Evolutionary conservation across 2,113 vertebrate species (phyloP), one percentile per base, ranked within the genome.

Genomic region (Tautogolabrus adspersus): DNA sequence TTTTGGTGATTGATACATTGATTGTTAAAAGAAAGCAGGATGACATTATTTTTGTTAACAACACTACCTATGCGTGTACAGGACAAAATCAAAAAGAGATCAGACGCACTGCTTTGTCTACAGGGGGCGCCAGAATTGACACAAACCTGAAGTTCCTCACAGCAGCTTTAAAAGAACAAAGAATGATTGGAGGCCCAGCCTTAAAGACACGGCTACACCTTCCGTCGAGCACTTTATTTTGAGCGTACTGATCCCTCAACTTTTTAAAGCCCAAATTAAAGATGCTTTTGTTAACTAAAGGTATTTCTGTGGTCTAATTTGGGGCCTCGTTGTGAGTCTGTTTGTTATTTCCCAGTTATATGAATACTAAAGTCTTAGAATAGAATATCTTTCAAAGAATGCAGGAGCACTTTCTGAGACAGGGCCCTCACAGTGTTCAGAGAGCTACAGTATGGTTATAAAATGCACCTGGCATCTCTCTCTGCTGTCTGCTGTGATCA

Each of bases 401-500:
- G 46, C 46, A 34, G 44, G 10, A 65, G 44, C 10, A 3, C 61
- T 26, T 62, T 11, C 8, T 56, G 6, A 10, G 22, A 46, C 0
- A 23, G 10, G 30, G 15, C 13, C 63, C 16, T 51, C 21, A 49
- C 44, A 46, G 12, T 19, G n/a, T 42, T 42, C 16, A 51, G 37
- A 72, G n/a, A 61, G 49, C 15, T 23, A 22, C n/a, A 62, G 7
- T 34, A 19, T 30, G 16, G 19, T 61, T 54, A 12, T 26, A 21
- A 57, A 52, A 26, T 34, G 16, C 15, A 56, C 21, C 6, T 56
- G 21, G 40, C n/a, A 2, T 64, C 6, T 30, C 55, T 72, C 18
- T 59, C 19, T 34, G 4, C 30, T 74, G 57, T 59, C 21, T 34
- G 6, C 30, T 74, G 57, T 60, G 65, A 85, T 85, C 77, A 47